Base-by-base conservation (phyloP, 2,113 vertebrate genomes). In the Ailuropoda melanoleuca region DNA sequence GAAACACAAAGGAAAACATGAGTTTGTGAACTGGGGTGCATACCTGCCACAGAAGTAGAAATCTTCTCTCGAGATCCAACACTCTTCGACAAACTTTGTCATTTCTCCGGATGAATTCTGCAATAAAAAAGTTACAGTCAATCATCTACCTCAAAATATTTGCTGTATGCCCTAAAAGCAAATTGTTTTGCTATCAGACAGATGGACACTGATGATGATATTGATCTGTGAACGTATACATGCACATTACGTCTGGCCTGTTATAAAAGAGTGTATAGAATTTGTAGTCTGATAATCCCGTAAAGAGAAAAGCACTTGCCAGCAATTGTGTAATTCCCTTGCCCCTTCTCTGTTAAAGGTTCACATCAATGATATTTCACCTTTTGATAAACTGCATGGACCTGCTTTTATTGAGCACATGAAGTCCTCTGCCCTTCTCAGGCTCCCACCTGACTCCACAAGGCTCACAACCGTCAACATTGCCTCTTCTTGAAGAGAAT, bases 401-500 rank as follows among this genome's bases (percentile, higher is more conserved):
- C 7, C 5, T 72, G 13, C 24, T 90, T 98, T 87, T 82, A 60
- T 66, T 68, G 93, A 95, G 8, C 37, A 85, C 17, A 55, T 23
- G 8, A 95, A 97, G n/a, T 66, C 62, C 90, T 93, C 31, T 46
- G 88, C 77, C 31, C 43, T 26, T 92, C 64, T 46, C 4, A 26
- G 39, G 26, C 48, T 89, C 72, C 64, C 48, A 34, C 8, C 18
- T 43, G 43, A 62, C 82, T 90, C 83, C 29, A 66, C 64, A 85
- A 26, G 70, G 3, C 39, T 13, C 37, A 26, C 1, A 4, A 81
- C 81, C 93, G 92, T 90, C 93, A 96, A 48, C 37, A 62, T 37
- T 70, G 48, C 53, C 92, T 93, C 48, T 82, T 89, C 24, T 72
- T 77, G 24, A 85, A 90, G 14, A 95, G 74, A 84, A 77, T 83